These are phyloP conservation scores for Galerucella calmariensis DNA, from an alignment of 2,888 invertebrate genomes.

Conservation along the genomic window DNA sequence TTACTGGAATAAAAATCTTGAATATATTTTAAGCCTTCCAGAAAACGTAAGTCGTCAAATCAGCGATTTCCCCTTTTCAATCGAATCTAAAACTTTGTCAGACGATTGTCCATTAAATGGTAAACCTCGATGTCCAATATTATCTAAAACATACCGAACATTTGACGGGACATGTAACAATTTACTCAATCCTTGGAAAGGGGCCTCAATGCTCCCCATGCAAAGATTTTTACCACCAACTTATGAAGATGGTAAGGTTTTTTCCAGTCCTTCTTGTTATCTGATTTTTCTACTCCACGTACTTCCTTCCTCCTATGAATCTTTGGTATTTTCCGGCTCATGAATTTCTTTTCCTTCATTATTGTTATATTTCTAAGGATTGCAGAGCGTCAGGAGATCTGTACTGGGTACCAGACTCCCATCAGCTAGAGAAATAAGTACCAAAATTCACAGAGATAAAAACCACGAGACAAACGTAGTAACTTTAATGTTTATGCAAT, in stretches of 20 bases:
- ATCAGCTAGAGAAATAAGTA: slow-evolving; percentile 81
- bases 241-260: slow-evolving; percentile 78
- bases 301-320: background rate
- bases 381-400: slow-evolving; percentile 70
- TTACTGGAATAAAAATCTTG: background rate
- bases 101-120: slow-evolving; percentile 75
- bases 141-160: slow-evolving; percentile 80
- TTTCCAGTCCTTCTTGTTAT: background rate
- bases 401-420: slow-evolving; percentile 73
- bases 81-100: slow-evolving; percentile 49
- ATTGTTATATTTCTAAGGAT: slow-evolving; percentile 51
- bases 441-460: slow-evolving; percentile 73
- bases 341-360: background rate
- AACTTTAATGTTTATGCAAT: slow-evolving; percentile 87
- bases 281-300: background rate
- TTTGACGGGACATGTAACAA: slow-evolving; percentile 93
- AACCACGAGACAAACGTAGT: slow-evolving; percentile 75
- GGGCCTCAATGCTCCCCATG: slow-evolving; percentile 84
- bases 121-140: slow-evolving; percentile 76
- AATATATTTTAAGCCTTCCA: slow-evolving; percentile 47
- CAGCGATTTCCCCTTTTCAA: slow-evolving; percentile 41
- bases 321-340: background rate
- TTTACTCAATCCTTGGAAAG: slow-evolving; percentile 79
- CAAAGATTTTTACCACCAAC: slow-evolving; percentile 83
- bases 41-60: slow-evolving; percentile 51